Conservation (phyloP, 1,140 invertebrate species). For the Doryteuthis pealeii region DNA sequence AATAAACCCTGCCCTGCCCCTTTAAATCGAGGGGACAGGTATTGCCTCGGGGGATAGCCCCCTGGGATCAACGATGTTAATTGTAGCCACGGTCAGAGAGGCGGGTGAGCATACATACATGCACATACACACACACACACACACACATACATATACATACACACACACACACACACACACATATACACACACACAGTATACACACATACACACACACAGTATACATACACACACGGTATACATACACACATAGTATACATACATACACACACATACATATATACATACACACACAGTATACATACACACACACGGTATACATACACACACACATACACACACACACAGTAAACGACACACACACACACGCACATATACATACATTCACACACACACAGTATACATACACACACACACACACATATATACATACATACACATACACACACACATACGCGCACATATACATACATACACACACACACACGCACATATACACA, state of each 20-base stretch:
- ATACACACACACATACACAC: too few species aligned
- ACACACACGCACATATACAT: neutral
- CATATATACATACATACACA: neutral
- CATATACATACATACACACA: neutral
- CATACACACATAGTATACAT: too few species aligned
- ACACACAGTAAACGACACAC: neutral
- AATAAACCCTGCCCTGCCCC: too few species aligned
- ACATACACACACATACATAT: neutral
- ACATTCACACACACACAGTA: too few species aligned
- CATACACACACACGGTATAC: too few species aligned
- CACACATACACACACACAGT: too few species aligned
- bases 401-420: neutral
- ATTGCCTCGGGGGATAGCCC: too few species aligned
- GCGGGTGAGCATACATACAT: neutral
- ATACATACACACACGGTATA: too few species aligned
- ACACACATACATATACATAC: neutral
- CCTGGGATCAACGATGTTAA: too few species aligned
- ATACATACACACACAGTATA: neutral
- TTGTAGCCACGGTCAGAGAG: neutral
- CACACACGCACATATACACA: neutral
- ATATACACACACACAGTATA: too few species aligned
- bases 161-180: neutral
- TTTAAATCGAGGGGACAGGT: too few species aligned
- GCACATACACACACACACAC: neutral
- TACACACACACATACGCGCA: neutral